These are phyloP conservation scores for Sphinx pinastri DNA, from an alignment of 2,888 invertebrate species.

Conservation along the genomic window DNA sequence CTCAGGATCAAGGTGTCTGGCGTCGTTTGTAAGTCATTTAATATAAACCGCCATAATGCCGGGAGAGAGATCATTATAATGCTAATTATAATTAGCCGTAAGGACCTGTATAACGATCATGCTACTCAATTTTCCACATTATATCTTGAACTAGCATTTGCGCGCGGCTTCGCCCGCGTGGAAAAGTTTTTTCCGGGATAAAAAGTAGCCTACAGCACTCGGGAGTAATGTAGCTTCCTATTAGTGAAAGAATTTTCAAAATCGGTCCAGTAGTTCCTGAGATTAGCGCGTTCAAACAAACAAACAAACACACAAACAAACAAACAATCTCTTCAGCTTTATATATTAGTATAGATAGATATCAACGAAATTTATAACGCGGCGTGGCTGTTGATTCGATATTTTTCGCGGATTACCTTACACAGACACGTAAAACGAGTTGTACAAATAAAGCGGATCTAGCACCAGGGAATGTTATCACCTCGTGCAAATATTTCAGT, in stretches of 20 bases:
- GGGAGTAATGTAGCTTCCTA: no score
- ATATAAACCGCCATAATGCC: slow-evolving; percentile 13
- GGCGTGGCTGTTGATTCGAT: slow-evolving; percentile 48
- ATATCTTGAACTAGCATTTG: no score
- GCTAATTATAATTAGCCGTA: slow-evolving; percentile 48
- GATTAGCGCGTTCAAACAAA: no score
- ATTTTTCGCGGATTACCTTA: slow-evolving; percentile 54
- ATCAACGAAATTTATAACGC: slow-evolving; percentile 56
- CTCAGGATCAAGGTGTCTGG: slow-evolving; percentile 43
- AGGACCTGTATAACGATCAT: slow-evolving; percentile 44
- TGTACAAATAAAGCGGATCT: slow-evolving; percentile 36
- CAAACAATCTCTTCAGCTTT: no score
- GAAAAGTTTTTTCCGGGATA: no score
- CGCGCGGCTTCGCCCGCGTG: no score
- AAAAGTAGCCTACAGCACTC: no score
- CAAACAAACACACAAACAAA: no score
- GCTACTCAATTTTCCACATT: slow-evolving; percentile 53
- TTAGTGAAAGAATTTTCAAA: no score
- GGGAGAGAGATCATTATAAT: slow-evolving; percentile 44
- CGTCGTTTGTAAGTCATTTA: slow-evolving; percentile 48
- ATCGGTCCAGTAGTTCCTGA: no score
- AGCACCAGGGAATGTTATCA: background rate
- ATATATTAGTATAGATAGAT: no score
- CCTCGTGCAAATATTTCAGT: slow-evolving; percentile 4
- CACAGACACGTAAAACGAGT: slow-evolving; percentile 42